Base-by-base conservation (phyloP, 2,113 vertebrate species). In the Varanus komodoensis region DNA sequence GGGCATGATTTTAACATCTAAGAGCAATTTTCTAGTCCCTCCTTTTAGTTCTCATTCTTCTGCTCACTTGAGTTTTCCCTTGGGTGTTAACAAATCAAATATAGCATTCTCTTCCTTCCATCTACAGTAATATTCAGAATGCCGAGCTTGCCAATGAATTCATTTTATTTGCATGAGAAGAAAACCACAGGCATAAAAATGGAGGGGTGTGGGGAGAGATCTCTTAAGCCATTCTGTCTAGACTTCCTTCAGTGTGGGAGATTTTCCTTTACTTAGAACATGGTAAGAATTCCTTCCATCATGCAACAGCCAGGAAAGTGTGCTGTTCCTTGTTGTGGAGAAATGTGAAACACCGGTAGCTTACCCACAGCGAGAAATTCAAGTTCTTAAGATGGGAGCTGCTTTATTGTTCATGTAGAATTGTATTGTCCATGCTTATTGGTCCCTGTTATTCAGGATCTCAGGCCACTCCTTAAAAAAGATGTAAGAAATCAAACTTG, bases 181-280 rank as follows among this genome's bases (percentile, higher is more conserved):
- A 84, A 87, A 93, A 8, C 48, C 7, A 27, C 0, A 0, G 85
- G 25, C 3, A 52, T 15, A 34, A 88, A 34, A 89, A 29, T 44
- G 29, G 69, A 17, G 14, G 23, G 2, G 52, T 32, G 71, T 1
- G 11, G 54, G 14, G 25, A 79, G 61, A 64, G 64, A 68, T 68
- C 9, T 77, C 19, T 75, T 67, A 52, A 34, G 25, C 32, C 0
- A 8, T 85, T 92, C 89, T 82, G 64, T 25, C 4, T 2, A 9
- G 44, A 79, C 1, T 3, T 79, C 2, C 5, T 6, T 77, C 6
- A 69, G 50, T 52, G 89, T 0, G 25, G 0, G 19, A 17, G 50
- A 80, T n/a, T 90, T 88, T 91, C 32, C 21, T 84, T 79, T 93
- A 67, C 88, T 81, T 84, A 52, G 68, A 92, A 54, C 87, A 29